These are phyloP conservation scores for Autographa pulchrina DNA, from an alignment of 2,888 invertebrate genomes.

Conservation along the genomic window DNA sequence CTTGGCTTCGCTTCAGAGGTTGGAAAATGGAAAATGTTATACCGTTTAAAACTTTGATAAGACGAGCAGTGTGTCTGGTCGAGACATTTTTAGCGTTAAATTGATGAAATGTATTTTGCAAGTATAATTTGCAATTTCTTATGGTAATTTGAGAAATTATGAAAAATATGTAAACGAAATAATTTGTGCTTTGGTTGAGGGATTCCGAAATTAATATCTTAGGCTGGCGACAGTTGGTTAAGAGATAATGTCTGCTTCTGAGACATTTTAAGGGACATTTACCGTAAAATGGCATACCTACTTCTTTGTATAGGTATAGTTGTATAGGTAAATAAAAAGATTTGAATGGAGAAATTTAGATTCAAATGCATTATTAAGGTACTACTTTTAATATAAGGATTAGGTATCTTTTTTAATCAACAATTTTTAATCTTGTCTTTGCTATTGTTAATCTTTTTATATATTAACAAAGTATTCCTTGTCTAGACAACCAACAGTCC, in stretches of 20 bases:
- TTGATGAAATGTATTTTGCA: slow-evolving; percentile 37
- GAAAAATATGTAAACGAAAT: slow-evolving; percentile 11
- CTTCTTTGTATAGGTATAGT: too few species aligned
- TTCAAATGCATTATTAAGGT: too few species aligned
- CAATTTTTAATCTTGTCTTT: too few species aligned
- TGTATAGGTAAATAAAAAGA: too few species aligned
- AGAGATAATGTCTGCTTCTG: not conserved
- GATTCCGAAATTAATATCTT: not conserved
- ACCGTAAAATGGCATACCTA: not conserved
- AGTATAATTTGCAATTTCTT: slow-evolving; percentile 38
- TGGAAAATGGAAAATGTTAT: slow-evolving; percentile 17
- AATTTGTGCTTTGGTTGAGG: not conserved
- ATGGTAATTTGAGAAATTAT: slow-evolving; percentile 26
- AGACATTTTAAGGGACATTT: too few species aligned
- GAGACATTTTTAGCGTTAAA: slow-evolving; percentile 26
- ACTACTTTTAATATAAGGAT: too few species aligned
- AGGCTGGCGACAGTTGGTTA: not conserved
- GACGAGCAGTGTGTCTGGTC: slow-evolving; percentile 7
- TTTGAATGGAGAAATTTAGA: too few species aligned
- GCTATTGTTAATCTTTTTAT: too few species aligned
- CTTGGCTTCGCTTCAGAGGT: not conserved
- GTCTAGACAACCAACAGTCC: too few species aligned
- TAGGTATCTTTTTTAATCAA: too few species aligned
- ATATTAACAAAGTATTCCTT: too few species aligned
- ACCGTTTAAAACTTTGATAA: slow-evolving; percentile 25